phyloP scores from a whole-genome alignment of 30 jellyfish, hydroid and myxozoan species.

The Hydra vulgaris region DNA sequence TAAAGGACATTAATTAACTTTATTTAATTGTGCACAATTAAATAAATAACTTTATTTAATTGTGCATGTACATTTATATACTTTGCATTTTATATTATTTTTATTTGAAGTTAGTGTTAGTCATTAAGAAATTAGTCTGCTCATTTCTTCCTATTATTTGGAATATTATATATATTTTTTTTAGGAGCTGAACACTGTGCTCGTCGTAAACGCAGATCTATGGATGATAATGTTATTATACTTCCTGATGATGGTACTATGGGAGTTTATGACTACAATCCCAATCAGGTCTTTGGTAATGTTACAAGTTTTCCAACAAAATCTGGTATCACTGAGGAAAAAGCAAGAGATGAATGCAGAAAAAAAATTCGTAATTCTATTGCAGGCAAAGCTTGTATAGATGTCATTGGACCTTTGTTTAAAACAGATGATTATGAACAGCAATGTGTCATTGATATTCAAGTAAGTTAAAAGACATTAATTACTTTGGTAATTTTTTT shows the following conservation, averaged over 20 bases:
- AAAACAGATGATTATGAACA: conserved; percentile 27
- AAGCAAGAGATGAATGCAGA: conserved; percentile 31
- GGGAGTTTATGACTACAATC: conserved; percentile 36
- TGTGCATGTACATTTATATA: too few relatives aligned
- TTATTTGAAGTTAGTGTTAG: too few relatives aligned
- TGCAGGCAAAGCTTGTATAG: conserved; percentile 36
- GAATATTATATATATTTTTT: neutral
- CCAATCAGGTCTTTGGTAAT: neutral
- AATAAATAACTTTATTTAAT: too few relatives aligned
- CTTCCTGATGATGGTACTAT: conserved; percentile 61
- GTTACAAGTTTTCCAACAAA: conserved; percentile 83
- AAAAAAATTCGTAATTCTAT: conserved; percentile 29
- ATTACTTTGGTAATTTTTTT: too few relatives aligned
- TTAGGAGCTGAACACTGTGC: conserved; percentile 57
- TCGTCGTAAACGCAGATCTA: conserved; percentile 40
- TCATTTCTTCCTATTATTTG: too few relatives aligned
- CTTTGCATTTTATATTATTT: too few relatives aligned
- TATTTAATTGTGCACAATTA: too few relatives aligned
- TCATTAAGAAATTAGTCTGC: too few relatives aligned
- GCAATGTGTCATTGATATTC: conserved; percentile 64
- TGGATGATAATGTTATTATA: conserved; percentile 35
- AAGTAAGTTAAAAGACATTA: too few relatives aligned
- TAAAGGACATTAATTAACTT: too few relatives aligned
- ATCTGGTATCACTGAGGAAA: conserved; percentile 35
- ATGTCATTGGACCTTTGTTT: conserved; percentile 29